Evolutionary conservation across 2,888 invertebrate genomes (phyloP).

Genomic region (Corythucha ciliata): DNA sequence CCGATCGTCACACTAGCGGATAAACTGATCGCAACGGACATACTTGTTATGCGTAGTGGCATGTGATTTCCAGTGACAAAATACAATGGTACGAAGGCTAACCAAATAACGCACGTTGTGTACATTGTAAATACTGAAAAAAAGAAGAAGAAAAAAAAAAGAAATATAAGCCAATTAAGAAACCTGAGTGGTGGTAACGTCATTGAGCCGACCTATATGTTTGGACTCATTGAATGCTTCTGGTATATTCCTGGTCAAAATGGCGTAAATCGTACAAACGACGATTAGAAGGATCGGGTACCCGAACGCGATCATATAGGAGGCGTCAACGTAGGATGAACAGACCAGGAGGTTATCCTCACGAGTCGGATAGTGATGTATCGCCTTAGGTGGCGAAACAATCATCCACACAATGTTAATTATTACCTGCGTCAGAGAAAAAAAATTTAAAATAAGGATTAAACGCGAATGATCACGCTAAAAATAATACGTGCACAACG

Average conservation of each 20-base stretch:
- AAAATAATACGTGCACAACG: neutral
- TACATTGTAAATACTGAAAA: conserved; percentile 90
- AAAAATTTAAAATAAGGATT: too few species aligned
- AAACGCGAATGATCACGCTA: neutral
- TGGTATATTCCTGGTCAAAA: conserved; percentile 90
- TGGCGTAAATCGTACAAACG: conserved; percentile 95
- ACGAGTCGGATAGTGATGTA: conserved; percentile 80
- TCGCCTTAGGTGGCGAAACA: conserved; percentile 78
- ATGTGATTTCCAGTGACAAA: conserved; percentile 92
- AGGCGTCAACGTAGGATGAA: conserved; percentile 82
- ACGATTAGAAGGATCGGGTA: conserved; percentile 88
- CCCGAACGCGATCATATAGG: conserved; percentile 88
- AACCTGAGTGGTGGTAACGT: neutral
- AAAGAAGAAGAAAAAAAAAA: neutral
- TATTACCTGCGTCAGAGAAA: conserved; percentile 55
- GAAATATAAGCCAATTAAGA: neutral
- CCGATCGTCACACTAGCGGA: conserved; percentile 88
- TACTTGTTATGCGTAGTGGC: conserved; percentile 81
- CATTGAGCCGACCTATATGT: conserved; percentile 80
- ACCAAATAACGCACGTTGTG: conserved; percentile 95
- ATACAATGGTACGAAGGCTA: conserved; percentile 94
- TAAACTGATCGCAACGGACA: conserved; percentile 90
- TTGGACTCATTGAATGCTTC: conserved; percentile 98
- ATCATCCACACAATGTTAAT: conserved; percentile 89
- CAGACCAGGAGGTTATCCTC: conserved; percentile 90